Conservation (phyloP, 2,113 vertebrate species). For the Gulo gulo region DNA sequence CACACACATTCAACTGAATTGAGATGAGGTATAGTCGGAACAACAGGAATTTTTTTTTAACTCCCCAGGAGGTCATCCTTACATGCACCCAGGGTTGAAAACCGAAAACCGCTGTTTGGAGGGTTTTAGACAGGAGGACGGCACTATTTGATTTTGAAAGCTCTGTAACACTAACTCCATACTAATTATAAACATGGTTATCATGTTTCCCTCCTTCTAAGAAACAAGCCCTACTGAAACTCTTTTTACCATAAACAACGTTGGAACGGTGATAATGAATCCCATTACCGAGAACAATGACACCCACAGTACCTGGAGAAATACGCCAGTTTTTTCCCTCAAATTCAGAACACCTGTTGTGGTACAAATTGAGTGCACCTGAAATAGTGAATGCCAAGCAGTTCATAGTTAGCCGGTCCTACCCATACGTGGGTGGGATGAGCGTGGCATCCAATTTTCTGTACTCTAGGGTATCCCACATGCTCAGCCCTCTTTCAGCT, state of each 20-base stretch:
- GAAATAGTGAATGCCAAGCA: not conserved
- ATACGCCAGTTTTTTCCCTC: not conserved
- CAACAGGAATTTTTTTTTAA: not conserved
- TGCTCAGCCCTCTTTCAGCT: not conserved
- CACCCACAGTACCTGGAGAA: not conserved
- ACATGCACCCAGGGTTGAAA: not conserved
- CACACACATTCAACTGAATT: not conserved
- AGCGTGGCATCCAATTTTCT: not conserved
- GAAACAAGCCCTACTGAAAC: not conserved
- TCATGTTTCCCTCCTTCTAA: not conserved
- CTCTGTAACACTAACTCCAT: not conserved
- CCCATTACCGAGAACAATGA: not conserved
- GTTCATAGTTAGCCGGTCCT: not conserved
- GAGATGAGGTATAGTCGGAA: not conserved
- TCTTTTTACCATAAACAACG: not conserved
- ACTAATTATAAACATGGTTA: not conserved
- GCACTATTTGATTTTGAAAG: not conserved
- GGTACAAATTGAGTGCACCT: not conserved
- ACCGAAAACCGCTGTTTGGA: not conserved
- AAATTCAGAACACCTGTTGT: not conserved
- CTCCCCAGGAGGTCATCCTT: not conserved
- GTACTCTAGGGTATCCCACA: not conserved
- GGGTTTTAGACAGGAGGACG: not conserved
- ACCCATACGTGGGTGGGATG: not conserved
- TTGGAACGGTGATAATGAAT: not conserved